These are phyloP conservation scores for Oxygymnocypris stewartii DNA, from an alignment of 2,113 vertebrate species.

Conservation along the genomic window DNA sequence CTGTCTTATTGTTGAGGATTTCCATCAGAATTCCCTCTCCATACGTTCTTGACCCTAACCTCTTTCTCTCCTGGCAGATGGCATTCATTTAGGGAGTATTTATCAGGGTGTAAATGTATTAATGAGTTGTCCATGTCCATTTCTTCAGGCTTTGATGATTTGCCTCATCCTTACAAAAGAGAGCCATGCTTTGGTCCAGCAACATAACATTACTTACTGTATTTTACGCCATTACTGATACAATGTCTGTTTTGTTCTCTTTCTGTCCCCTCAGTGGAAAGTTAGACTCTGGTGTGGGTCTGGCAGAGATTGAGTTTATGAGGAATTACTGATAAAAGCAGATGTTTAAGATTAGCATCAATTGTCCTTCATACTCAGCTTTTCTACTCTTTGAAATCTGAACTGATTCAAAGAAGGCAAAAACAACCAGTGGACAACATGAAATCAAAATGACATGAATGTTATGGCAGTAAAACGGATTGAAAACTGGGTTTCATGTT, in stretches of 20 bases:
- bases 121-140: constrained; percentile 51
- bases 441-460: neutral
- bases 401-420: neutral
- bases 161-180: constrained; percentile 1
- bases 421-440: neutral
- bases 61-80: constrained; percentile 45
- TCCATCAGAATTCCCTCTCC: neutral
- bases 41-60: neutral
- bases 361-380: neutral
- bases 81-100: constrained; percentile 45
- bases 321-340: neutral
- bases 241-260: neutral
- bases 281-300: neutral
- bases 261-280: neutral
- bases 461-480: neutral
- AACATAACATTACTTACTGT: constrained; percentile 13
- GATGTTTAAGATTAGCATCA: neutral
- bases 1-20: neutral
- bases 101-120: constrained; percentile 50
- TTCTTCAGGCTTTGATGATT: constrained; percentile 19
- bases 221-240: neutral
- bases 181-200: constrained; percentile 15
- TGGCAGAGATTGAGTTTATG: neutral
- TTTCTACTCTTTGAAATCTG: neutral
- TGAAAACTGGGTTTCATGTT: neutral